These are phyloP conservation scores for Myotis davidii DNA, from an alignment of 2,113 vertebrate species.

Conservation along the genomic window DNA sequence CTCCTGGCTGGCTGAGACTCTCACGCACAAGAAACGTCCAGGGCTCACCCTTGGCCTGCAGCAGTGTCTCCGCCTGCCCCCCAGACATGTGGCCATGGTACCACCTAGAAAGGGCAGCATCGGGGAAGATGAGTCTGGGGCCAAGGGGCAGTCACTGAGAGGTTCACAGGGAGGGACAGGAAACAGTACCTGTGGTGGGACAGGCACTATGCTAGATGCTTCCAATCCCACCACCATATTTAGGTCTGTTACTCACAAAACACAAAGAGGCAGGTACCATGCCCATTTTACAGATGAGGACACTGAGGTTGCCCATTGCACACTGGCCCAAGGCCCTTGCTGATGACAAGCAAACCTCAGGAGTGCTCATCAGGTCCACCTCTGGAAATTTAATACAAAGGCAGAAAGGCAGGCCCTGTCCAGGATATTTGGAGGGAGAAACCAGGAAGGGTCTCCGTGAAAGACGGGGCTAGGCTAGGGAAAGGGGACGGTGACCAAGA, in stretches of 20 bases:
- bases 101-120: conserved; percentile 84
- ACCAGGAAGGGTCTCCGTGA: background rate
- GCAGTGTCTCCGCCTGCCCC: conserved; percentile 91
- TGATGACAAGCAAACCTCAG: background rate
- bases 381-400: background rate
- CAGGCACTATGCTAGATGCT: background rate
- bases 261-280: background rate
- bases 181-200: background rate
- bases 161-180: background rate
- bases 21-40: conserved; percentile 96
- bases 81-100: conserved; percentile 97
- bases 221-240: background rate
- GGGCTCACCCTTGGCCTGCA: conserved; percentile 88
- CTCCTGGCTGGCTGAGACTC: conserved; percentile 96
- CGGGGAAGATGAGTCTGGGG: background rate
- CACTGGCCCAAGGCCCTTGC: background rate
- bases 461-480: background rate
- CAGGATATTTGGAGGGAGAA: background rate
- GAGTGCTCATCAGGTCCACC: background rate
- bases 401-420: background rate
- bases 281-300: background rate
- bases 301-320: background rate
- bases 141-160: background rate
- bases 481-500: background rate
- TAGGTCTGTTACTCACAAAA: background rate